These are phyloP conservation scores for Chromobotia macracanthus DNA, from an alignment of 2,797 vertebrate species.

Conservation along the genomic window DNA sequence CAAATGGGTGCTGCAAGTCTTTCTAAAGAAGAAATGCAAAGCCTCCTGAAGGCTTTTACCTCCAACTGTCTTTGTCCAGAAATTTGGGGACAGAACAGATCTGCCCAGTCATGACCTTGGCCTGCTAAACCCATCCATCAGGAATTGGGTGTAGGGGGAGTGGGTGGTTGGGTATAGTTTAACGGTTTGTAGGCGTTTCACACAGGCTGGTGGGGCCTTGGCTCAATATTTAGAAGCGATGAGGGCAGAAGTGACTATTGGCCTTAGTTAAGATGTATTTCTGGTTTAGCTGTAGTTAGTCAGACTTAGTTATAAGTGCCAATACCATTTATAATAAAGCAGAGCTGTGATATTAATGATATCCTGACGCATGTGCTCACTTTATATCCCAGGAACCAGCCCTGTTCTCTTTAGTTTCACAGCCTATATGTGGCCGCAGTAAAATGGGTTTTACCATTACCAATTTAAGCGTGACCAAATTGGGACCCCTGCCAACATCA, in stretches of 20 bases:
- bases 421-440: conserved; percentile 68
- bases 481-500: conserved; percentile 70
- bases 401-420: conserved; percentile 60
- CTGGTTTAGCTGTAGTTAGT: background rate
- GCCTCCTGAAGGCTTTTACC: conserved; percentile 74
- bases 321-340: conserved; percentile 18
- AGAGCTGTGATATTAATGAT: conserved; percentile 9
- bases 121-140: conserved; percentile 82
- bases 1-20: conserved; percentile 72
- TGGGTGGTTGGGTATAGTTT: conserved; percentile 62
- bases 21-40: conserved; percentile 78
- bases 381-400: conserved; percentile 47
- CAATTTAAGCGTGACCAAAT: conserved; percentile 70
- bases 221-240: conserved; percentile 52
- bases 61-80: conserved; percentile 73
- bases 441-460: conserved; percentile 76
- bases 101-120: conserved; percentile 80
- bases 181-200: conserved; percentile 75
- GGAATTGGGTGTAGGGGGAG: conserved; percentile 52
- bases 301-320: background rate
- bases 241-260: conserved; percentile 13
- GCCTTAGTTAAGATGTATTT: background rate
- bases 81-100: conserved; percentile 75
- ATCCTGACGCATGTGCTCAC: conserved; percentile 11
- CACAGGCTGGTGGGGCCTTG: conserved; percentile 69